Evolutionary conservation across 35 echinoderm and acorn worm genomes (phyloP).

Genomic region (Eucidaris tribuloides): DNA sequence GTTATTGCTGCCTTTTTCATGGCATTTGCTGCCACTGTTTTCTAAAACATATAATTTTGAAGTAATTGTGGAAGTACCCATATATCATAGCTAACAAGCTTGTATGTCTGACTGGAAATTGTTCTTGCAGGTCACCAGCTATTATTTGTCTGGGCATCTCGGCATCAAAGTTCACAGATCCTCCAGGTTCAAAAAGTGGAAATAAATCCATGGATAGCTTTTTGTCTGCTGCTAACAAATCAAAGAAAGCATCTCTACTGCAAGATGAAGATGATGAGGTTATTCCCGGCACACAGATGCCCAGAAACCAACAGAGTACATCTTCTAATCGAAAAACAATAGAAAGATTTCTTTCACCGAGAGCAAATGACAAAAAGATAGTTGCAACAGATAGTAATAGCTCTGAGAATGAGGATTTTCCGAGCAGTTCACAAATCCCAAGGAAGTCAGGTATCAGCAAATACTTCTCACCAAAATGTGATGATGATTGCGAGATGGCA

Average conservation of each 20-base stretch:
- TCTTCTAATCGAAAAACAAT: too few relatives aligned
- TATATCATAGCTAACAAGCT: too few relatives aligned
- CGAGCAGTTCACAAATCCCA: neutral
- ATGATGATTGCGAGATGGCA: too few relatives aligned
- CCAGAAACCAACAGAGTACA: too few relatives aligned
- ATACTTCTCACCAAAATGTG: too few relatives aligned
- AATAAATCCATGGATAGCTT: constrained; percentile 55
- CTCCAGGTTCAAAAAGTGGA: constrained; percentile 5
- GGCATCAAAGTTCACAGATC: constrained; percentile 72
- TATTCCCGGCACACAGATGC: too few relatives aligned
- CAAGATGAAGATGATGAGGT: constrained; percentile 10
- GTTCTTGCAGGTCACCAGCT: constrained; percentile 61
- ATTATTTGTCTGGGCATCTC: constrained; percentile 63
- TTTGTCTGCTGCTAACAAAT: constrained; percentile 7
- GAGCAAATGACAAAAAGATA: neutral
- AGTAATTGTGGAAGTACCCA: too few relatives aligned
- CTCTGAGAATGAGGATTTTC: neutral
- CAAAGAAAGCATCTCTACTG: neutral
- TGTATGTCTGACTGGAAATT: too few relatives aligned
- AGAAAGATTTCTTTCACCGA: constrained; percentile 4
- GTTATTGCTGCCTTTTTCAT: too few relatives aligned
- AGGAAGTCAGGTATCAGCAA: too few relatives aligned
- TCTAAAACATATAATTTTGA: too few relatives aligned
- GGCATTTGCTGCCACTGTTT: too few relatives aligned
- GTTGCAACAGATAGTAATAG: neutral